Conservation (phyloP, 1,140 invertebrate genomes). For the Heliothis virescens region DNA sequence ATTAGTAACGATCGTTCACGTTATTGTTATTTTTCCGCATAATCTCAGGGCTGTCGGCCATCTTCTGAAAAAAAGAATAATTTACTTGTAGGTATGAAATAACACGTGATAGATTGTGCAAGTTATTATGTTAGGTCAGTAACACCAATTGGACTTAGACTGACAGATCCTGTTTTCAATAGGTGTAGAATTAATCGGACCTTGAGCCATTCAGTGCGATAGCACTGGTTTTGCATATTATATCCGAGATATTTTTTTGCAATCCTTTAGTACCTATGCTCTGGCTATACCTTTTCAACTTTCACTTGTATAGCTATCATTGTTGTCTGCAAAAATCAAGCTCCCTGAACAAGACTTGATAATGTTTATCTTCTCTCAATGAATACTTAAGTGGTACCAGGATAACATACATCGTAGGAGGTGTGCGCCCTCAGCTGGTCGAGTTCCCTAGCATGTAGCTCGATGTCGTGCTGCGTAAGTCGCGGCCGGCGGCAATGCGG, state of each 20-base stretch:
- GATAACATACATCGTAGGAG: conserved; percentile 54
- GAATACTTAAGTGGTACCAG: not conserved
- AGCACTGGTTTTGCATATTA: not conserved
- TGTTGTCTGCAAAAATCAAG: not conserved
- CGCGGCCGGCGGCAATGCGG: conserved; percentile 74
- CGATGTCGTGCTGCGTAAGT: conserved; percentile 75
- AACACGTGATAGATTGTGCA: not conserved
- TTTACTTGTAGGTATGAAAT: not conserved
- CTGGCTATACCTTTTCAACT: not conserved
- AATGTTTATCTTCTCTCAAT: too few relatives aligned
- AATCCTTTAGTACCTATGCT: too few relatives aligned
- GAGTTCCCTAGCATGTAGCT: conserved; percentile 70
- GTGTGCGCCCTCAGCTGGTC: conserved; percentile 61
- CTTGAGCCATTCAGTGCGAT: not conserved
- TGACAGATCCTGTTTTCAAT: conserved; percentile 25
- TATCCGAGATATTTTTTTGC: too few relatives aligned
- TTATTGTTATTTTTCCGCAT: conserved; percentile 8
- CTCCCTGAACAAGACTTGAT: too few relatives aligned
- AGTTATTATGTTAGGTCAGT: conserved; percentile 2
- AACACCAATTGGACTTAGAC: conserved; percentile 3
- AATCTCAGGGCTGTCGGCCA: conserved; percentile 24
- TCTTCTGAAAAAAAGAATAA: conserved; percentile 27
- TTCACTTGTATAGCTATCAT: not conserved
- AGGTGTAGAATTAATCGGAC: conserved; percentile 5
- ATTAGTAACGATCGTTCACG: not conserved